Evolutionary conservation across 2,797 vertebrate genomes (phyloP), one percentile per base, ranked within the genome.

Genomic region (Sebastiscus tertius): DNA sequence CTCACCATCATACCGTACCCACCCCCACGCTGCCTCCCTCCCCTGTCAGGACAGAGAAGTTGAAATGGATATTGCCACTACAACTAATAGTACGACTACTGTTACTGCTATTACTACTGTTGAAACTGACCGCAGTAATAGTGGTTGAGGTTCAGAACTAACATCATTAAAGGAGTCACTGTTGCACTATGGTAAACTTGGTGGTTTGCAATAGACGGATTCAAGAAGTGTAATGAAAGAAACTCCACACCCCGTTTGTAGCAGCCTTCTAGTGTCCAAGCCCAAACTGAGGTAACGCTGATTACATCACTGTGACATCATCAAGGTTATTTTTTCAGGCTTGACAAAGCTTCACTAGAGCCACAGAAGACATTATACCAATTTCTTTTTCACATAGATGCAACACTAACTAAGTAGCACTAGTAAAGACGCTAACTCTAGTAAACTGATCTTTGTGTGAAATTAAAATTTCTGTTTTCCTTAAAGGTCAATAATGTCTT

Each of bases 21-120:
- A 75, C 87, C 66, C 79, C 81, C 83, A 70, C 86, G 79, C 62
- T 72, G 58, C 22, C 79, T 74, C 29, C 63, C 67, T 78, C 59
- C 52, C 24, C 67, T 20, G 76, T 73, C 71, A 59, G 52, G 22
- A 42, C 46, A 24, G 39, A 60, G 59, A 82, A 62, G 49, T 61
- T 82, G 29, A 80, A 85, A 78, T 31, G 64, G 33, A 64, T 66
- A 74, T 29, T 55, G 42, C 68, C 63, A 68, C 56, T 73, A 24
- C 22, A 62, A 36, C 55, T 67, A 24, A n/a, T 33, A 24, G 6
- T 39, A 26, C 36, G 33, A 26, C 34, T 12, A 22, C 70, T 29
- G 9, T 7, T 58, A 27, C 60, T 29, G 39, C 46, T 72, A 3
- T 54, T 24, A 33, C 22, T 33, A 6, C 56, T 26, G 69, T 56